A percentile compares a stretch with the other conserved stretches of the same genome.
These are phyloP conservation scores for Coluber constrictor DNA, from an alignment of 2,797 vertebrate genomes.

Conservation along the genomic window DNA sequence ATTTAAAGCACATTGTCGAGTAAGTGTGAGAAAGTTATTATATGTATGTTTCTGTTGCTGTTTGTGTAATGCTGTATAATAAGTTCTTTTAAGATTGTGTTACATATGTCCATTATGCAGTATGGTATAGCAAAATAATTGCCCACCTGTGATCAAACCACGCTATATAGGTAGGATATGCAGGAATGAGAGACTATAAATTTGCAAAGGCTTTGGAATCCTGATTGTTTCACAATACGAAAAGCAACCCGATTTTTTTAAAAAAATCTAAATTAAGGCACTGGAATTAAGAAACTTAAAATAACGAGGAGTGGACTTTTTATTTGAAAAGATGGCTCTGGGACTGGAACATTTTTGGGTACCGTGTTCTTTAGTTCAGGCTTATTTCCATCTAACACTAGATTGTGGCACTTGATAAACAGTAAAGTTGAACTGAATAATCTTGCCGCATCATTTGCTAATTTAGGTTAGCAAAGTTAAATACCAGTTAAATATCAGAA, in stretches of 20 bases:
- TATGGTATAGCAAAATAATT: background rate
- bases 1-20: constrained; percentile 91
- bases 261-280: background rate
- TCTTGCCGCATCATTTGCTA: background rate
- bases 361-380: background rate
- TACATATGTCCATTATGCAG: background rate
- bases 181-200: background rate
- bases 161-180: background rate
- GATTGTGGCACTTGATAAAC: background rate
- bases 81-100: background rate
- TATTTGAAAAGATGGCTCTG: background rate
- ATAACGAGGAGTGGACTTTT: background rate
- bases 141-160: background rate
- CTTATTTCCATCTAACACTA: background rate
- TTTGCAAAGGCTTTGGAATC: background rate
- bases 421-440: background rate
- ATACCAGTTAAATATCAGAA: background rate
- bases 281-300: background rate
- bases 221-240: background rate
- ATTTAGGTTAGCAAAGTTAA: background rate
- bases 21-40: constrained; percentile 65
- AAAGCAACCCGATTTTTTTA: background rate
- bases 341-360: background rate
- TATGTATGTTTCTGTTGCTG: background rate
- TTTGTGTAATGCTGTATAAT: background rate